Conservation (phyloP, 1,140 invertebrate genomes). For the Bombus sibiricus region DNA sequence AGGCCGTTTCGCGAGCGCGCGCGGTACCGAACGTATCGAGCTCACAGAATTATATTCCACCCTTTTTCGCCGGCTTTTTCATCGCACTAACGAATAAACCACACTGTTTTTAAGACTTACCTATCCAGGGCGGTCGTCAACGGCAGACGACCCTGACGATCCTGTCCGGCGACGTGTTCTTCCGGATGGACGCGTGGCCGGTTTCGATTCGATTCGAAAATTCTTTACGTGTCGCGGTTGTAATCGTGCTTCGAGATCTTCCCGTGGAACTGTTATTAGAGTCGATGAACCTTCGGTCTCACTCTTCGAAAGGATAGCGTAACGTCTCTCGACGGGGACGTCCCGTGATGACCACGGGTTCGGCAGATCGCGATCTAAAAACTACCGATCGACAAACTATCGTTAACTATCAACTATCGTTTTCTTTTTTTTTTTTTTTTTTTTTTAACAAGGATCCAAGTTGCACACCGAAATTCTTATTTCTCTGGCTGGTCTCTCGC, state of each 20-base stretch:
- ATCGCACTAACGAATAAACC: conserved; percentile 33
- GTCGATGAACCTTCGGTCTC: conserved; percentile 12
- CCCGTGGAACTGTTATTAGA: background rate
- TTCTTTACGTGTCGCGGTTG: background rate
- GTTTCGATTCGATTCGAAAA: conserved; percentile 16
- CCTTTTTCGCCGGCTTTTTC: background rate
- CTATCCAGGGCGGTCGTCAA: conserved; percentile 66
- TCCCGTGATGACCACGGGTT: background rate
- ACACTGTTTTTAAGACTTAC: conserved; percentile 57
- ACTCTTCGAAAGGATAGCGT: background rate
- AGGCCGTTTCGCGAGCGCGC: background rate
- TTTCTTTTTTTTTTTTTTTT: background rate
- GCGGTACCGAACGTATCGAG: too few relatives aligned
- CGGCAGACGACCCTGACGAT: conserved; percentile 53
- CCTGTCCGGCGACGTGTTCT: conserved; percentile 58
- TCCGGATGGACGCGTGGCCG: conserved; percentile 22
- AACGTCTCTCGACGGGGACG: background rate
- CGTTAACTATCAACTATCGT: background rate
- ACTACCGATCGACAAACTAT: background rate
- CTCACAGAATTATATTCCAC: conserved; percentile 34
- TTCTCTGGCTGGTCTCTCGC: conserved; percentile 47
- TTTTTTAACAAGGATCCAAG: background rate
- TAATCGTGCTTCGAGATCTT: background rate
- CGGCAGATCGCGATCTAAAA: background rate
- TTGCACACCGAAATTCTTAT: background rate